Percentiles rank a stretch among this genome's conserved stretches.
Evolutionary conservation across 2,888 invertebrate genomes (phyloP).

Genomic region (Celastrina argiolus): DNA sequence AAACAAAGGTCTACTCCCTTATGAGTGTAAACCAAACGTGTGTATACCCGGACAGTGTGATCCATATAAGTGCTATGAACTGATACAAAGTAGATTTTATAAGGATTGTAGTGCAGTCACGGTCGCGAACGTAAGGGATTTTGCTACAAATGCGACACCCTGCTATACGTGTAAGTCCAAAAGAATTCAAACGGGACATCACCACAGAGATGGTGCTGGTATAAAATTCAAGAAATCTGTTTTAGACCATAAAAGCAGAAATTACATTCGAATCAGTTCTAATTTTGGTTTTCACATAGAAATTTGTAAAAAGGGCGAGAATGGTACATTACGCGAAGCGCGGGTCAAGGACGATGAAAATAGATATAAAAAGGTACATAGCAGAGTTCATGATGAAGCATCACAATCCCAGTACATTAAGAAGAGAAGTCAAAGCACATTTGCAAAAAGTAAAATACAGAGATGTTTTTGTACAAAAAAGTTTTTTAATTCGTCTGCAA

Average conservation of each 20-base stretch:
- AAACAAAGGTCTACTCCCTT: constrained; percentile 35
- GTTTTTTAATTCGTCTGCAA: background rate
- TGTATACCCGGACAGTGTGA: constrained; percentile 43
- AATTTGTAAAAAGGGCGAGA: constrained; percentile 29
- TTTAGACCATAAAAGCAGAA: constrained; percentile 1
- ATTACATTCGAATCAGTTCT: constrained; percentile 26
- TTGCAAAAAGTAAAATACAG: constrained; percentile 1
- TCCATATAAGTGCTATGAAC: constrained; percentile 34
- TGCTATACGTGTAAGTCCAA: background rate
- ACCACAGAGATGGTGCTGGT: background rate
- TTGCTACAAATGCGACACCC: background rate
- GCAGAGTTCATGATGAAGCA: background rate
- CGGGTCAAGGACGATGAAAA: background rate
- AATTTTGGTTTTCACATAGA: constrained; percentile 32
- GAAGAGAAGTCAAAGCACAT: background rate
- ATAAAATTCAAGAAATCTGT: background rate
- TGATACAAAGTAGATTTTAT: constrained; percentile 19
- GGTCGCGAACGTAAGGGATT: background rate
- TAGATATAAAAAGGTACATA: background rate
- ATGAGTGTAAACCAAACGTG: constrained; percentile 44
- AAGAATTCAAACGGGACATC: background rate
- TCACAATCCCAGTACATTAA: background rate
- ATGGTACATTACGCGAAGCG: background rate
- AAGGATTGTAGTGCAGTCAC: constrained; percentile 15
- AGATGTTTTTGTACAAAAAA: constrained; percentile 7